These are phyloP conservation scores for Alligator mississippiensis DNA, from an alignment of 2,113 vertebrate genomes.

Conservation along the genomic window DNA sequence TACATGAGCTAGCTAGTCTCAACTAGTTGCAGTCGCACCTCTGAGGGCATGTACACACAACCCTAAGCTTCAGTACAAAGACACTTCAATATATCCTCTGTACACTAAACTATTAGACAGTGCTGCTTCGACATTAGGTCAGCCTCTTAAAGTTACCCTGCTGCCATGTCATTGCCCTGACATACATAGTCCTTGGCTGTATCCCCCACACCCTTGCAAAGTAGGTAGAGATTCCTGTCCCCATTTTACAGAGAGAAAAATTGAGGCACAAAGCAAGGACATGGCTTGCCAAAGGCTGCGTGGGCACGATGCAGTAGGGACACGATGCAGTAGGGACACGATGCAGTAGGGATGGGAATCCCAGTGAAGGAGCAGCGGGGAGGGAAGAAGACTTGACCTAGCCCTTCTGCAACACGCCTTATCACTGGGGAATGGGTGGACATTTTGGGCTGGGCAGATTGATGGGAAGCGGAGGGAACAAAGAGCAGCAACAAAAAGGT, in stretches of 20 bases:
- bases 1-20: too few relatives aligned
- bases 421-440: neutral
- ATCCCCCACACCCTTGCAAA: neutral
- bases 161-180: neutral
- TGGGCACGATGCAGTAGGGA: too few relatives aligned
- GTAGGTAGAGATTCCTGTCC: neutral
- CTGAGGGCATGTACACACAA: too few relatives aligned
- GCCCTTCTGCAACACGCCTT: neutral
- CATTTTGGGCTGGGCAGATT: neutral
- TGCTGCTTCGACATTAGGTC: neutral
- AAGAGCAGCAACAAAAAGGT: neutral
- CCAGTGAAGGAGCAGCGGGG: neutral
- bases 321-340: too few relatives aligned
- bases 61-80: neutral
- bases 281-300: neutral
- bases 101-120: neutral
- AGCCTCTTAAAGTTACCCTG: neutral
- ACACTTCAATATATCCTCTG: neutral
- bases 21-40: too few relatives aligned
- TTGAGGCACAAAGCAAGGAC: neutral
- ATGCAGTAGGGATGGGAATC: neutral
- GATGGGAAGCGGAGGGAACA: neutral
- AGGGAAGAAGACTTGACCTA: neutral
- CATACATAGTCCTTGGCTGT: neutral
- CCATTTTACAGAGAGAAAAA: neutral